A percentile compares a stretch with the other conserved stretches of the same genome.
phyloP scores from a whole-genome alignment of 2,888 invertebrate species.

The Crepidodera aurea region DNA sequence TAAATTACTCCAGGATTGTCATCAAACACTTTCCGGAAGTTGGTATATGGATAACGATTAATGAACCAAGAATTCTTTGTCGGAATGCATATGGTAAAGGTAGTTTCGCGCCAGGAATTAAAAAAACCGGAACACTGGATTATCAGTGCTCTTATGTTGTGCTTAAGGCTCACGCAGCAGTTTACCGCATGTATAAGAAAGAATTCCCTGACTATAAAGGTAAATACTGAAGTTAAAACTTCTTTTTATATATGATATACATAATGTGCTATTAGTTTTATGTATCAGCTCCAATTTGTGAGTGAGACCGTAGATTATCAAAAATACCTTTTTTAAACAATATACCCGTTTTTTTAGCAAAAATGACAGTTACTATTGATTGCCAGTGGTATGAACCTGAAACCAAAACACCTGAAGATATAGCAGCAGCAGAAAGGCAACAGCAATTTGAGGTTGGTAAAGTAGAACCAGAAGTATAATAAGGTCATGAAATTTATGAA shows the following conservation, averaged over 20 bases:
- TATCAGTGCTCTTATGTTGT: constrained; percentile 72
- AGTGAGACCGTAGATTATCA: too few species aligned
- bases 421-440: constrained; percentile 68
- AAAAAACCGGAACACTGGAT: constrained; percentile 67
- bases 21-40: constrained; percentile 60
- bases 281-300: too few species aligned
- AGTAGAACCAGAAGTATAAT: too few species aligned
- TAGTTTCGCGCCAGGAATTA: constrained; percentile 64
- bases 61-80: constrained; percentile 63
- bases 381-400: constrained; percentile 35
- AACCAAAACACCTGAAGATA: constrained; percentile 64
- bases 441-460: constrained; percentile 66
- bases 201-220: constrained; percentile 62
- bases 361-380: constrained; percentile 33
- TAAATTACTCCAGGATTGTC: too few species aligned
- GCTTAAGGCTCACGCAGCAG: constrained; percentile 72
- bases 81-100: constrained; percentile 65
- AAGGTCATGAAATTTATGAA: too few species aligned
- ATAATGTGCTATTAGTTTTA: too few species aligned
- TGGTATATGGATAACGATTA: constrained; percentile 72
- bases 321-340: too few species aligned
- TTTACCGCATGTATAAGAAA: constrained; percentile 70
- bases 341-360: constrained; percentile 24
- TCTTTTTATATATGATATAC: too few species aligned
- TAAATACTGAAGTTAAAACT: too few species aligned